Evolutionary conservation across 1,140 invertebrate genomes (phyloP).

Genomic region (Drosophila ironensis): DNA sequence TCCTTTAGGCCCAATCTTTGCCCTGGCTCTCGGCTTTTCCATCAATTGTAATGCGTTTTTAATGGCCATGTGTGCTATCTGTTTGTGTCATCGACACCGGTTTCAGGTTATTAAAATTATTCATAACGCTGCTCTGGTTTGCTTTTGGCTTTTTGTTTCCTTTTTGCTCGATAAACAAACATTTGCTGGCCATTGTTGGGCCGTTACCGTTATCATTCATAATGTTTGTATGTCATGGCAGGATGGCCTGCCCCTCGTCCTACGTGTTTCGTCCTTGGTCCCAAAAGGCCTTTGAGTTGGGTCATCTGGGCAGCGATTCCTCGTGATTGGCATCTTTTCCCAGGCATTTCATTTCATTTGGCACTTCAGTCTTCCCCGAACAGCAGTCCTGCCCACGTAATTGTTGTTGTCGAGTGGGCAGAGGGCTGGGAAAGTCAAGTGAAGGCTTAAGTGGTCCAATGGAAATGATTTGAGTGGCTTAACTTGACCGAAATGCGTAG

Average conservation of each 20-base stretch:
- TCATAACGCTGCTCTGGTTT: conserved; percentile 43
- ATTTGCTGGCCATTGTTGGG: conserved; percentile 56
- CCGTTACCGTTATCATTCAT: conserved; percentile 74
- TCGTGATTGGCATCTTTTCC: conserved; percentile 59
- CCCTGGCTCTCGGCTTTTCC: conserved; percentile 8
- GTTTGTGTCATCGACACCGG: conserved; percentile 67
- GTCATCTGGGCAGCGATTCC: background rate
- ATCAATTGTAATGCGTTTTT: conserved; percentile 80
- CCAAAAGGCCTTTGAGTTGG: background rate
- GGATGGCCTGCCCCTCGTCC: background rate
- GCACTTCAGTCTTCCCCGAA: conserved; percentile 14
- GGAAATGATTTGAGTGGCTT: conserved; percentile 21
- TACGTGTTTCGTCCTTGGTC: background rate
- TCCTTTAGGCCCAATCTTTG: conserved; percentile 9
- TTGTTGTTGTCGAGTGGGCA: conserved; percentile 28
- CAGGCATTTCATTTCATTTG: conserved; percentile 33
- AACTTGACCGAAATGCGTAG: background rate
- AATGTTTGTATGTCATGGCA: conserved; percentile 70
- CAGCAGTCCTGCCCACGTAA: conserved; percentile 20
- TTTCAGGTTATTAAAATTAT: conserved; percentile 64
- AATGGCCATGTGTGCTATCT: conserved; percentile 66
- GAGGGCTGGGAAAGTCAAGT: conserved; percentile 7
- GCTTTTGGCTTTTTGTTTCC: conserved; percentile 22
- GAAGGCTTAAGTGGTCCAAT: conserved; percentile 36
- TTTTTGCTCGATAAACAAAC: conserved; percentile 49